Evolutionary conservation across 2,888 invertebrate species (phyloP).

Genomic region (Nasonia oneida): DNA sequence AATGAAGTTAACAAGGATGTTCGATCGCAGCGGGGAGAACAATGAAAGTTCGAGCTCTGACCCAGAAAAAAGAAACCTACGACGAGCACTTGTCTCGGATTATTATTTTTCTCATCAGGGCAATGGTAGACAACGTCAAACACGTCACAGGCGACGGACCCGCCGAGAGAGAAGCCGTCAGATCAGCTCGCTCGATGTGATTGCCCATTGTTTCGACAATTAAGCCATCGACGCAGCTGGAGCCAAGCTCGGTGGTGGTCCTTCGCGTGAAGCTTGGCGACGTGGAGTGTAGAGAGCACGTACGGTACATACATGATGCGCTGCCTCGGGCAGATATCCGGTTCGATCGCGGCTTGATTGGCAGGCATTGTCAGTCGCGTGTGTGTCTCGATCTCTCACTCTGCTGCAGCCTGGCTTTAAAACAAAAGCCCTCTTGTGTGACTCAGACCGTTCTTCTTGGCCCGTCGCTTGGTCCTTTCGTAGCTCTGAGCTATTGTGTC

Average conservation of each 20-base stretch:
- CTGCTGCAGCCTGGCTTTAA: slow-evolving; percentile 31
- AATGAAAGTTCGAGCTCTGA: too few relatives aligned
- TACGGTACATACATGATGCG: neutral
- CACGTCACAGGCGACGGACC: neutral
- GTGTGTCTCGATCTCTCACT: neutral
- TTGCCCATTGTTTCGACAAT: slow-evolving; percentile 49
- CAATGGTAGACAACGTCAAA: too few relatives aligned
- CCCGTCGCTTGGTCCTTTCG: neutral
- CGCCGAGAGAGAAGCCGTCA: slow-evolving; percentile 25
- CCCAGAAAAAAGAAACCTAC: too few relatives aligned
- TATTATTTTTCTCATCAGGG: too few relatives aligned
- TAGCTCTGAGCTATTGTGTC: neutral
- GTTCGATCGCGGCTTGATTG: slow-evolving; percentile 63
- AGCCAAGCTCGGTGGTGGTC: slow-evolving; percentile 21
- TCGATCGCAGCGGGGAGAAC: neutral
- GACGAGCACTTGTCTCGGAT: too few relatives aligned
- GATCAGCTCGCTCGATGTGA: neutral
- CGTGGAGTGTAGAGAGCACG: neutral
- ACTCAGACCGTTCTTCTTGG: neutral
- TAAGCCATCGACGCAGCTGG: slow-evolving; percentile 7
- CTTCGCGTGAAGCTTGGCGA: neutral
- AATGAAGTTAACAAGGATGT: neutral
- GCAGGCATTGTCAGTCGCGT: slow-evolving; percentile 65
- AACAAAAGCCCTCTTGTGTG: slow-evolving; percentile 59
- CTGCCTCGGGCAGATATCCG: slow-evolving; percentile 44